phyloP scores from a whole-genome alignment of 1,140 invertebrate species.

The Drosophila chauvacae region DNA sequence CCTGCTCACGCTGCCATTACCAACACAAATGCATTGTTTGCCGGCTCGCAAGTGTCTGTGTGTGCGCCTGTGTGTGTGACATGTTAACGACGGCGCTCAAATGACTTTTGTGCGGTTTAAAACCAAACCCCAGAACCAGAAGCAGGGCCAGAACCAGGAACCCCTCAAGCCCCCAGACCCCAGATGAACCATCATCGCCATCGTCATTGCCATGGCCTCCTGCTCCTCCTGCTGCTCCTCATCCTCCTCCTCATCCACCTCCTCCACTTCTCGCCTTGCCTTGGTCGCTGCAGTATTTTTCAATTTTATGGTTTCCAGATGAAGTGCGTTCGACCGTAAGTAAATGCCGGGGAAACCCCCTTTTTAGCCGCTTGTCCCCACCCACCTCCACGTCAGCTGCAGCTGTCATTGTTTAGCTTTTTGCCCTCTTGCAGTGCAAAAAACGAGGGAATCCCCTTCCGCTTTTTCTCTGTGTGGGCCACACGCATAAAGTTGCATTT shows the following conservation, averaged over 20 bases:
- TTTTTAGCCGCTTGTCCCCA: conserved; percentile 1
- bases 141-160: background rate
- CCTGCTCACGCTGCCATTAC: conserved; percentile 14
- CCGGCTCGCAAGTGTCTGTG: conserved; percentile 17
- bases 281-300: conserved; percentile 71
- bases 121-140: conserved; percentile 55
- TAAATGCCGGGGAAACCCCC: conserved; percentile 56
- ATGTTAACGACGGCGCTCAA: conserved; percentile 79
- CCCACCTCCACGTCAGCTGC: conserved; percentile 59
- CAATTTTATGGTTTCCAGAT: conserved; percentile 82
- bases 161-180: background rate
- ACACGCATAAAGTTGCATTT: conserved; percentile 67
- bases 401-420: conserved; percentile 79
- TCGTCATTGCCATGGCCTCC: conserved; percentile 51
- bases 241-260: background rate
- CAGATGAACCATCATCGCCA: conserved; percentile 15
- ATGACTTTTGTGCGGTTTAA: conserved; percentile 81
- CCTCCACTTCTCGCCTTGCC: conserved; percentile 15
- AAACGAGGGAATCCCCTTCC: conserved; percentile 4
- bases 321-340: conserved; percentile 80
- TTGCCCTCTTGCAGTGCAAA: conserved; percentile 56
- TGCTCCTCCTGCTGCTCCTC: background rate
- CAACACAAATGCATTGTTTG: conserved; percentile 34
- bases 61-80: conserved; percentile 63
- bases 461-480: conserved; percentile 12